A percentile compares a stretch with the other conserved stretches of the same genome.
phyloP scores from a whole-genome alignment of 2,888 invertebrate species.

The Catocala nupta region DNA sequence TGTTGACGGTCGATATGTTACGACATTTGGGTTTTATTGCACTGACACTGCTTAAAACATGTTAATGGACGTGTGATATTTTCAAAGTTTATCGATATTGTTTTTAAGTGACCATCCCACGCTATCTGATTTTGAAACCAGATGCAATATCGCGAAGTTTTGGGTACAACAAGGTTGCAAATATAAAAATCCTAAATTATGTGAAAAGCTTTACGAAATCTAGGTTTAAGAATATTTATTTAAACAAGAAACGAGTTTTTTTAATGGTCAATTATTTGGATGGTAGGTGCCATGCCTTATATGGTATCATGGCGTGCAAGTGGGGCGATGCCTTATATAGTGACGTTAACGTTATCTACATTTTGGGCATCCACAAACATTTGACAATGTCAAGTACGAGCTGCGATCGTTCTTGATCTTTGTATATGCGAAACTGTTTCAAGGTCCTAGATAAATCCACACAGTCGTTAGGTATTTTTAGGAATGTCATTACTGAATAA shows the following conservation, averaged over 20 bases:
- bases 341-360: conserved; percentile 23
- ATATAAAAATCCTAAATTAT: conserved; percentile 19
- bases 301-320: not conserved
- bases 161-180: conserved; percentile 21
- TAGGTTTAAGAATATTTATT: not conserved
- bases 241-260: too few species aligned
- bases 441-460: conserved; percentile 49
- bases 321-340: not conserved
- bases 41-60: not conserved
- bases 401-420: conserved; percentile 56
- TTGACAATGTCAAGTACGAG: conserved; percentile 41
- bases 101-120: conserved; percentile 38
- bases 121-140: conserved; percentile 40
- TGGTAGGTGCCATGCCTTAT: not conserved
- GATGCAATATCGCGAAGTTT: conserved; percentile 17
- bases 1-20: conserved; percentile 26
- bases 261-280: too few species aligned
- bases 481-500: conserved; percentile 3
- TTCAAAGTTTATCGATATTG: conserved; percentile 21
- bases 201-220: conserved; percentile 17
- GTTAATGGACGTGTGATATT: conserved; percentile 19
- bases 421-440: conserved; percentile 57
- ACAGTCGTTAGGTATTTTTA: not conserved
- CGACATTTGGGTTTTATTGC: conserved; percentile 27
- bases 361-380: conserved; percentile 15